Evolutionary conservation across 2,113 vertebrate genomes (phyloP).

Genomic region (Connochaetes taurinus): DNA sequence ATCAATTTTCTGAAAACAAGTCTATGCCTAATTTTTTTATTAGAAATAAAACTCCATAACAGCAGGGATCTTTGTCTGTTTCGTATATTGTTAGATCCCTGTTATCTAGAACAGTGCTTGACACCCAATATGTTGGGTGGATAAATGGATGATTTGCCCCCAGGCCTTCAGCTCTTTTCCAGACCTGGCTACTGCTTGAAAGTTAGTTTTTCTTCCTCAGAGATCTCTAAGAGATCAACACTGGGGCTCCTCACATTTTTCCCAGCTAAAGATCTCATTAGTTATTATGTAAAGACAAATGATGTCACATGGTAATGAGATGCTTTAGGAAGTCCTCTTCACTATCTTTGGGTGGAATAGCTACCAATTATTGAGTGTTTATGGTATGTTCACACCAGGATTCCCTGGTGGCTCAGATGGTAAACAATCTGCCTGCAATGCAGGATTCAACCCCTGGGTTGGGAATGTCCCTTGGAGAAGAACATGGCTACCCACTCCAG

Average conservation of each 20-base stretch:
- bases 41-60: background rate
- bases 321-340: conserved; percentile 20
- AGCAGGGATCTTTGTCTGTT: background rate
- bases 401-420: background rate
- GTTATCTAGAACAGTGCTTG: background rate
- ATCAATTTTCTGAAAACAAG: background rate
- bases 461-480: background rate
- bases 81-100: background rate
- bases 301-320: conserved; percentile 20
- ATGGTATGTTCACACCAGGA: background rate
- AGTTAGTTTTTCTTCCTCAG: background rate
- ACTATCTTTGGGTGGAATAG: background rate
- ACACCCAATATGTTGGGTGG: background rate
- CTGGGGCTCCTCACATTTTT: background rate
- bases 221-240: background rate
- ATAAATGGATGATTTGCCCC: background rate
- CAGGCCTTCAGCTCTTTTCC: background rate
- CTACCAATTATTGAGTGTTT: background rate
- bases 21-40: background rate
- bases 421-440: background rate
- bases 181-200: background rate
- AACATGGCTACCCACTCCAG: background rate
- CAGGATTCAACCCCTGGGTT: background rate
- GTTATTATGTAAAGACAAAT: conserved; percentile 30
- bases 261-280: background rate